These are phyloP conservation scores for Melieria crassipennis DNA, from an alignment of 2,888 invertebrate genomes.

Conservation along the genomic window DNA sequence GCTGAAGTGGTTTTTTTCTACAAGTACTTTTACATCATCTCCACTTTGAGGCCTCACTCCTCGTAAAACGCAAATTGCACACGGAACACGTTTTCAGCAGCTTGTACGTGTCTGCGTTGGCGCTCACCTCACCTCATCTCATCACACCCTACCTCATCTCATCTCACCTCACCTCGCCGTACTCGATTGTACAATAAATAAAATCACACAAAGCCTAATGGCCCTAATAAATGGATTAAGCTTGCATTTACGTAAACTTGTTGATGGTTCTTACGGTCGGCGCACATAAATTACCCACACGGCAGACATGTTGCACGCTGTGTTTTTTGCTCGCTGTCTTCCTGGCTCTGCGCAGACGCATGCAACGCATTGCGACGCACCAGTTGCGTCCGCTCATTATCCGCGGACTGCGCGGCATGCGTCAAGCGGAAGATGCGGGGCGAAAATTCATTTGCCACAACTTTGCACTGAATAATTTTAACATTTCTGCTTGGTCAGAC, in stretches of 20 bases:
- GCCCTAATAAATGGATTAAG: slow-evolving; percentile 59
- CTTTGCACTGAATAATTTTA: slow-evolving; percentile 34
- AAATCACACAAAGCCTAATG: slow-evolving; percentile 21
- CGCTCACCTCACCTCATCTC: no score
- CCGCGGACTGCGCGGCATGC: background rate
- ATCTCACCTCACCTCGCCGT: no score
- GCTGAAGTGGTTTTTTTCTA: no score
- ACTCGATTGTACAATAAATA: background rate
- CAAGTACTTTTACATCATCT: no score
- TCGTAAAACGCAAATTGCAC: no score
- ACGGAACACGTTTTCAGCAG: no score
- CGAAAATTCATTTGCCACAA: slow-evolving; percentile 43
- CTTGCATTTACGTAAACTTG: slow-evolving; percentile 61
- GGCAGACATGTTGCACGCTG: slow-evolving; percentile 32
- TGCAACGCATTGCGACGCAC: background rate
- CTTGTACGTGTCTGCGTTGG: no score
- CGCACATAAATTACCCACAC: slow-evolving; percentile 60
- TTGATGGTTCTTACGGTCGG: slow-evolving; percentile 58
- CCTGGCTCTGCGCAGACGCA: background rate
- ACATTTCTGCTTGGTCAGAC: slow-evolving; percentile 45
- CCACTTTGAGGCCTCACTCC: no score
- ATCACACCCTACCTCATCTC: no score
- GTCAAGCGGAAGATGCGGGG: slow-evolving; percentile 46
- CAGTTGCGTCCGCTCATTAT: background rate
- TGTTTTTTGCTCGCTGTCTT: background rate